Evolutionary conservation across 1,140 invertebrate species (phyloP).

Genomic region (Pseudobourletiella spinata): DNA sequence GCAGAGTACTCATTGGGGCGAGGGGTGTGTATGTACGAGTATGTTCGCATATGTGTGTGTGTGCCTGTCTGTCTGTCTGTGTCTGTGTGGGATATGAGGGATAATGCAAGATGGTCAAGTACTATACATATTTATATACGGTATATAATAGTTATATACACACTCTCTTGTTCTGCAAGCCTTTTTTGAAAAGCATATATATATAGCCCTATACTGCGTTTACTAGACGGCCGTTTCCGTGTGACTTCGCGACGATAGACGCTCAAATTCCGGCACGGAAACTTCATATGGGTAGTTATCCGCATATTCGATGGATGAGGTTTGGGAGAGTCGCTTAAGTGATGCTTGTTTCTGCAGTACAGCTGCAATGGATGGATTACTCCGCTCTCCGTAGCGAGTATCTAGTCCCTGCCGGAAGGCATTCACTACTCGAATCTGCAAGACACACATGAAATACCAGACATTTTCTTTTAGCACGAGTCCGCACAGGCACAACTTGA

Average conservation of each 20-base stretch:
- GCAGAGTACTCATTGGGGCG: too few relatives aligned
- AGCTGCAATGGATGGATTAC: constrained; percentile 76
- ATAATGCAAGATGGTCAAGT: too few relatives aligned
- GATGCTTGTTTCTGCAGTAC: constrained; percentile 84
- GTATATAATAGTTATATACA: too few relatives aligned
- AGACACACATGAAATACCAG: constrained; percentile 39
- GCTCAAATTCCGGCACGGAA: constrained; percentile 77
- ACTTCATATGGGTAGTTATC: constrained; percentile 78
- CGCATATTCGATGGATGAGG: constrained; percentile 83
- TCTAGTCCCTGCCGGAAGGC: constrained; percentile 97
- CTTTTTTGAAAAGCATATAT: too few relatives aligned
- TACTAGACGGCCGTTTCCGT: constrained; percentile 82
- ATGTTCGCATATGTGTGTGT: neutral
- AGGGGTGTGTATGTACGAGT: constrained; percentile 17
- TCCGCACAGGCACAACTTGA: neutral
- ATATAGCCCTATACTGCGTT: too few relatives aligned
- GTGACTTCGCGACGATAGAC: constrained; percentile 81
- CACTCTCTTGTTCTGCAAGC: too few relatives aligned
- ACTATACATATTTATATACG: too few relatives aligned
- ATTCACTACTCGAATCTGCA: constrained; percentile 97
- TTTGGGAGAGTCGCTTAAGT: constrained; percentile 78
- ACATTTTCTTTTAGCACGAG: constrained; percentile 13
- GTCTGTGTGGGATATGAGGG: too few relatives aligned
- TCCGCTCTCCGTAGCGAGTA: constrained; percentile 83
- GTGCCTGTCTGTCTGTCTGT: neutral